phyloP scores from a whole-genome alignment of 2,797 vertebrate genomes.

The Harpagifer antarcticus region DNA sequence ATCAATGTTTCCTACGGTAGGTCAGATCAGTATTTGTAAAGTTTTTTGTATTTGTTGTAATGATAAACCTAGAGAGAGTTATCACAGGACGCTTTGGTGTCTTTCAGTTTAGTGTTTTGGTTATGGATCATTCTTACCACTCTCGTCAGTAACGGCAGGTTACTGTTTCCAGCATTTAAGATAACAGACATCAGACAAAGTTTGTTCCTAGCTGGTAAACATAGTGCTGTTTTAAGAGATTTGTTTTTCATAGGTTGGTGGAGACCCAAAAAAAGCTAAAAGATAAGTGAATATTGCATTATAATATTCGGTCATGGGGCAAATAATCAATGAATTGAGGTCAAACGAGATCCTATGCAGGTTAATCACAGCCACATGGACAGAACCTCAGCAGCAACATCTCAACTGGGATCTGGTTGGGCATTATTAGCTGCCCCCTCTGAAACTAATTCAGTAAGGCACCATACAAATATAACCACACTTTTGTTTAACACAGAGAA shows the following conservation, averaged over 20 bases:
- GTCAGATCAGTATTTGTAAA: conserved; percentile 3
- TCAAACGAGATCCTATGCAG: conserved; percentile 36
- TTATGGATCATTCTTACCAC: background rate
- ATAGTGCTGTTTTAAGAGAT: background rate
- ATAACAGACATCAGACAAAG: conserved; percentile 7
- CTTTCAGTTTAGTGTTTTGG: conserved; percentile 10
- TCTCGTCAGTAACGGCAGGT: background rate
- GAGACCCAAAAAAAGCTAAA: background rate
- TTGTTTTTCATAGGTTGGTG: background rate
- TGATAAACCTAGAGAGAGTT: background rate
- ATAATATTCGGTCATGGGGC: background rate
- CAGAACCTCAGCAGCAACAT: conserved; percentile 43
- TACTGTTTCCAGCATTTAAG: background rate
- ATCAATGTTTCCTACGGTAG: conserved; percentile 4
- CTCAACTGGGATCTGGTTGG: conserved; percentile 47
- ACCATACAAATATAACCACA: conserved; percentile 17
- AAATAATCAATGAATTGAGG: background rate
- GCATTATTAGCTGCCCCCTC: conserved; percentile 5
- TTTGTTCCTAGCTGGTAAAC: background rate
- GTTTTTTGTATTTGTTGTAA: background rate
- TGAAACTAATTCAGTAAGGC: background rate
- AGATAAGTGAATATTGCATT: background rate
- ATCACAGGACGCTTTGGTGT: background rate
- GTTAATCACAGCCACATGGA: conserved; percentile 73
- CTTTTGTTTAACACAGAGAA: conserved; percentile 22